Conservation (phyloP, 2,888 invertebrate genomes). For the Nematopogon swammerdamellus region DNA sequence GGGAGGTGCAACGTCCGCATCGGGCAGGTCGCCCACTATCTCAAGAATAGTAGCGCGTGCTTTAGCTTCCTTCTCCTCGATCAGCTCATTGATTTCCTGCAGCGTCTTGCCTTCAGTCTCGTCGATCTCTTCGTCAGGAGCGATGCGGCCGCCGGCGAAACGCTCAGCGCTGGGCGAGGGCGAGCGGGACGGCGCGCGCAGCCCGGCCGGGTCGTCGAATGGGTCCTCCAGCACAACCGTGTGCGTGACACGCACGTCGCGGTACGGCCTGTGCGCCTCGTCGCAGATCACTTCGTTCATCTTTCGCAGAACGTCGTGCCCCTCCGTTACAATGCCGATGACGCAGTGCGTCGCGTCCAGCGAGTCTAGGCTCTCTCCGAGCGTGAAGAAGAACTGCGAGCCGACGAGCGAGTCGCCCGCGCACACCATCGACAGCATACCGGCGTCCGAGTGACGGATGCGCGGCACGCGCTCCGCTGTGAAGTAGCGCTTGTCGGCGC, state of each 20-base stretch:
- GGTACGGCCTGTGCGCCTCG: slow-evolving; percentile 83
- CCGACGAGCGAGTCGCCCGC: slow-evolving; percentile 87
- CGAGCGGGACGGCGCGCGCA: slow-evolving; percentile 77
- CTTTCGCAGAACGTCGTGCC: slow-evolving; percentile 79
- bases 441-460: slow-evolving; percentile 83
- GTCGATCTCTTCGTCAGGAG: slow-evolving; percentile 91
- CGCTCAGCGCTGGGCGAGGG: slow-evolving; percentile 86
- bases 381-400: slow-evolving; percentile 94
- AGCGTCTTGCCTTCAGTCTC: slow-evolving; percentile 83
- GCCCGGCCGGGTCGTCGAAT: slow-evolving; percentile 80
- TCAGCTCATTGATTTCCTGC: slow-evolving; percentile 82
- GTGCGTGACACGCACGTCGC: slow-evolving; percentile 95
- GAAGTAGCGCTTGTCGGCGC: slow-evolving; percentile 82
- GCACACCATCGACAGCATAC: slow-evolving; percentile 92
- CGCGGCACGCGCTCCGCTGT: slow-evolving; percentile 89
- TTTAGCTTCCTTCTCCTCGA: slow-evolving; percentile 89
- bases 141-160: slow-evolving; percentile 81
- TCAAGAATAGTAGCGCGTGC: slow-evolving; percentile 96
- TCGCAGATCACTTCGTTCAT: slow-evolving; percentile 95
- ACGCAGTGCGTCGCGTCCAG: slow-evolving; percentile 91
- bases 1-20: slow-evolving; percentile 96
- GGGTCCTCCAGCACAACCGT: slow-evolving; percentile 96
- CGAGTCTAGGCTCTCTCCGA: slow-evolving; percentile 83
- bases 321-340: slow-evolving; percentile 94
- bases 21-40: slow-evolving; percentile 97